Evolutionary conservation across 2,888 invertebrate species (phyloP).

Genomic region (Luperina nickerlii): DNA sequence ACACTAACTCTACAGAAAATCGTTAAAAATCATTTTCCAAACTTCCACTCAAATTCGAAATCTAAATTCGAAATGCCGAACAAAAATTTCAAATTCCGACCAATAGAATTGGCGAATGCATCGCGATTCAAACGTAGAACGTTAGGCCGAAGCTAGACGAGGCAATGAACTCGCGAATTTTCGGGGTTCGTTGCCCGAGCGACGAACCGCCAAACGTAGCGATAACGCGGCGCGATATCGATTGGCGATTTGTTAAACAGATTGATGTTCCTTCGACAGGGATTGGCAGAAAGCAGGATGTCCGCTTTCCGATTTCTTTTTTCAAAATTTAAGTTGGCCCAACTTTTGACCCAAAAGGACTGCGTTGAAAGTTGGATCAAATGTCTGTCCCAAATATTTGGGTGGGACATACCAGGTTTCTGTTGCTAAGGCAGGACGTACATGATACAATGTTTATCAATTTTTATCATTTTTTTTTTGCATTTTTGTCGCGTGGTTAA

Average conservation of each 20-base stretch:
- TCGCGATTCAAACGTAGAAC: constrained; percentile 62
- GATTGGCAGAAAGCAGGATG: constrained; percentile 43
- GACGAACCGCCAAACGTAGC: constrained; percentile 68
- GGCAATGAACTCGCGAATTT: constrained; percentile 71
- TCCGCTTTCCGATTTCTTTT: constrained; percentile 39
- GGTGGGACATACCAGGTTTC: not conserved
- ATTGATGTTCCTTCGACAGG: constrained; percentile 56
- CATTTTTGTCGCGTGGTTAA: constrained; percentile 7
- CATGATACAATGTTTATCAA: constrained; percentile 4
- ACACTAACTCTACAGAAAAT: not conserved
- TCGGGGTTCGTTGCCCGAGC: constrained; percentile 75
- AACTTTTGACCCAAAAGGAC: not conserved
- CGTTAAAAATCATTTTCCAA: constrained; percentile 10
- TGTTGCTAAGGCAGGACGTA: constrained; percentile 5
- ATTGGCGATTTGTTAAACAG: constrained; percentile 70
- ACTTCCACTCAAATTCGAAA: constrained; percentile 24
- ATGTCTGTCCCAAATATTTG: constrained; percentile 1
- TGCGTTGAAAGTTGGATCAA: not conserved
- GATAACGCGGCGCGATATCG: constrained; percentile 71
- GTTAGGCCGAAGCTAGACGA: constrained; percentile 67
- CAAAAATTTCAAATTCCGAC: constrained; percentile 52
- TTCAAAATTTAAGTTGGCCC: not conserved
- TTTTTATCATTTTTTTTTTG: constrained; percentile 30
- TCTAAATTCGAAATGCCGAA: constrained; percentile 33
- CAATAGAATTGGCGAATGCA: constrained; percentile 67